Evolutionary conservation across 2,113 vertebrate genomes (phyloP).

Genomic region (Syngnathus scovelli): DNA sequence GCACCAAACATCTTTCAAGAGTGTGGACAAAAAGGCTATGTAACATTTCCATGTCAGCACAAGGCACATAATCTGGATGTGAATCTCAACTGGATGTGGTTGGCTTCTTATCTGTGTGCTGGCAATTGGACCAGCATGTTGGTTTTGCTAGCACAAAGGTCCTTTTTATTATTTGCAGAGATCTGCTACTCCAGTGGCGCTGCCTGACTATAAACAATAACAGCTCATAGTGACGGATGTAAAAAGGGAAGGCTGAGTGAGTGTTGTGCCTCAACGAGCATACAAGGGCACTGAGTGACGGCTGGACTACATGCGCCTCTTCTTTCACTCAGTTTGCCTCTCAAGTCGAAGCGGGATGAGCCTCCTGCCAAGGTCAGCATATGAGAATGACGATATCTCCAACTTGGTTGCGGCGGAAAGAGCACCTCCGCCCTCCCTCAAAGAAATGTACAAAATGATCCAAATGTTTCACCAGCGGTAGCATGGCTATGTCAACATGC

Average conservation of each 20-base stretch:
- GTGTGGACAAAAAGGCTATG: neutral
- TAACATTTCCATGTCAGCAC: conserved; percentile 12
- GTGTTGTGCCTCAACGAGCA: conserved; percentile 32
- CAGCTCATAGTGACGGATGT: conserved; percentile 34
- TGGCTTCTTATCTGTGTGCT: conserved; percentile 36
- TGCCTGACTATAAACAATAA: conserved; percentile 46
- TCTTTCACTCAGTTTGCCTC: conserved; percentile 18
- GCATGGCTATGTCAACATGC: conserved; percentile 4
- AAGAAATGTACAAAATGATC: neutral
- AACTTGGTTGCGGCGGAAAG: neutral
- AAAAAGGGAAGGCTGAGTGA: conserved; percentile 29
- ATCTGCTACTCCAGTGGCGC: conserved; percentile 44
- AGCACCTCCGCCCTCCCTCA: neutral
- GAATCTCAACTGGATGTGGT: conserved; percentile 32
- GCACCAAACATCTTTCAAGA: conserved; percentile 30
- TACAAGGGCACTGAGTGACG: conserved; percentile 40
- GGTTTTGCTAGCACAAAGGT: conserved; percentile 44
- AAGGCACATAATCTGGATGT: conserved; percentile 30
- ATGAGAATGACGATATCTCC: conserved; percentile 14
- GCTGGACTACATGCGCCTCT: conserved; percentile 22
- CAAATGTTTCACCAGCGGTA: neutral
- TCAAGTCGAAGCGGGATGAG: conserved; percentile 4
- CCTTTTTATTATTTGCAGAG: conserved; percentile 44
- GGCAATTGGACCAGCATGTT: conserved; percentile 34
- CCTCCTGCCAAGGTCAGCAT: conserved; percentile 31